A percentile compares a stretch with the other conserved stretches of the same genome.
Conservation (phyloP, 2,888 invertebrate species). For the Mactromeris polynyma region DNA sequence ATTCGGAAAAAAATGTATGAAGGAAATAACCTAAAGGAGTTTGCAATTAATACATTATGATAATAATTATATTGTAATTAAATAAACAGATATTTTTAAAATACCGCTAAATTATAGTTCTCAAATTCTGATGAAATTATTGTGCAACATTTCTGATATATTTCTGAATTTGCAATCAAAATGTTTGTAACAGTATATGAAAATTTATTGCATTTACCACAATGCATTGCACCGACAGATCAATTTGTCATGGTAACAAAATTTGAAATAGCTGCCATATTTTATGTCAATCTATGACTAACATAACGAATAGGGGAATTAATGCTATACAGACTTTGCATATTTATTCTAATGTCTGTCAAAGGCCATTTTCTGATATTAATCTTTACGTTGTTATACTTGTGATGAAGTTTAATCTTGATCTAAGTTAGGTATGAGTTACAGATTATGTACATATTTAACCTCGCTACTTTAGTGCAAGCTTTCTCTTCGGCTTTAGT, state of each 20-base stretch:
- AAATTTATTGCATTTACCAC: background rate
- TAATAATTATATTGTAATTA: no score
- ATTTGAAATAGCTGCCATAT: background rate
- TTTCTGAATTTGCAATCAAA: background rate
- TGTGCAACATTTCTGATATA: no score
- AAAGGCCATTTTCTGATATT: slow-evolving; percentile 25
- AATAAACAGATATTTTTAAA: no score
- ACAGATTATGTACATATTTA: slow-evolving; percentile 27
- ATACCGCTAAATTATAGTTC: no score
- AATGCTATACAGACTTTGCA: background rate
- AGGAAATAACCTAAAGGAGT: no score
- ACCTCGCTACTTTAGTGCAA: slow-evolving; percentile 22
- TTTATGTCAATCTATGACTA: background rate
- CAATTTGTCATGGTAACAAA: slow-evolving; percentile 10
- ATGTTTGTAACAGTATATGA: background rate
- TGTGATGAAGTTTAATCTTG: slow-evolving; percentile 20
- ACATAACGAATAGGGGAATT: background rate
- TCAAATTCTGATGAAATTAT: no score
- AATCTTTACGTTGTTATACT: slow-evolving; percentile 44
- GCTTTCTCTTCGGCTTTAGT: background rate
- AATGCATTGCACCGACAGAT: background rate
- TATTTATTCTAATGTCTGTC: slow-evolving; percentile 4
- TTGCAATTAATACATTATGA: no score
- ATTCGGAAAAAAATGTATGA: no score
- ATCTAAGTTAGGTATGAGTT: background rate